phyloP scores from a whole-genome alignment of 2,888 invertebrate genomes.

The Calliopum simillimum region DNA sequence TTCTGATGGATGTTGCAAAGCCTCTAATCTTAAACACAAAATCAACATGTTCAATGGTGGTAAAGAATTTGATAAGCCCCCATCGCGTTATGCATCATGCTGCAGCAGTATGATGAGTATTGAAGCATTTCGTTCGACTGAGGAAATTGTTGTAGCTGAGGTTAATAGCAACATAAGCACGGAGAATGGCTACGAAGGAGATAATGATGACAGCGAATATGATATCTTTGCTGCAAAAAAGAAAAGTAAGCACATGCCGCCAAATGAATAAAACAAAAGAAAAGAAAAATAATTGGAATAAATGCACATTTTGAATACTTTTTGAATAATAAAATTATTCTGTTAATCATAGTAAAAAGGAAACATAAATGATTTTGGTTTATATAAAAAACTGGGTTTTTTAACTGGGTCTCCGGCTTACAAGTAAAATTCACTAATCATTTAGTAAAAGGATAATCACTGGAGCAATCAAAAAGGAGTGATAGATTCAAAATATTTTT shows the following conservation, averaged over 20 bases:
- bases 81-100: constrained; percentile 50
- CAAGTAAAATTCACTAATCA: too few relatives aligned
- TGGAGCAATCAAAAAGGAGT: too few relatives aligned
- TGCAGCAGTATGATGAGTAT: constrained; percentile 48
- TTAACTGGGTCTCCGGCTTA: too few relatives aligned
- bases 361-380: too few relatives aligned
- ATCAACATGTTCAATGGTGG: constrained; percentile 52
- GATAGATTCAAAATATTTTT: too few relatives aligned
- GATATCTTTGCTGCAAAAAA: constrained; percentile 43
- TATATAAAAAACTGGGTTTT: too few relatives aligned
- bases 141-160: constrained; percentile 21
- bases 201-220: constrained; percentile 54
- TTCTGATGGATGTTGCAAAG: background rate
- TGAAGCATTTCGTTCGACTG: constrained; percentile 24
- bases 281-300: constrained; percentile 2
- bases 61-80: constrained; percentile 38
- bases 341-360: too few relatives aligned
- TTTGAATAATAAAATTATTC: background rate
- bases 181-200: constrained; percentile 54
- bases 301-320: background rate
- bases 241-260: constrained; percentile 26
- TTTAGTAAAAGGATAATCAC: too few relatives aligned
- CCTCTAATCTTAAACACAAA: constrained; percentile 46
- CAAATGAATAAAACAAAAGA: background rate
- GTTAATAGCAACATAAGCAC: constrained; percentile 40